Percentiles rank a stretch among this genome's conserved stretches.
phyloP scores from a whole-genome alignment of 2,797 vertebrate genomes.

The Sciaenops ocellatus region DNA sequence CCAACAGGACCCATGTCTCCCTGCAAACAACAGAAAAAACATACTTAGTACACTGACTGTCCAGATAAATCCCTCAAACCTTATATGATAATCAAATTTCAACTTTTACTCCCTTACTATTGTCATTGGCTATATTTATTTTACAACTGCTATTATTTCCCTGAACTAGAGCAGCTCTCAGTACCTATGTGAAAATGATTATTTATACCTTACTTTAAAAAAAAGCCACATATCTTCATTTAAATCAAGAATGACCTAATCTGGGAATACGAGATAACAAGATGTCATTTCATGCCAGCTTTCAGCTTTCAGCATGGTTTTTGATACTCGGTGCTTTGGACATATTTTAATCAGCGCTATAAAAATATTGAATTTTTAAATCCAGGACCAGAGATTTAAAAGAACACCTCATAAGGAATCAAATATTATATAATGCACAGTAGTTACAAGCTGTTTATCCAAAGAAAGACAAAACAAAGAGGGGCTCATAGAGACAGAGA shows the following conservation, averaged over 20 bases:
- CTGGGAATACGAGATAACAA: background rate
- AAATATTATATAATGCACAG: background rate
- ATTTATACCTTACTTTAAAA: background rate
- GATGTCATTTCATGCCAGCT: no score
- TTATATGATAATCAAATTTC: background rate
- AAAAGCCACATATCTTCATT: background rate
- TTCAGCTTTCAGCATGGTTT: background rate
- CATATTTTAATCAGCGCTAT: background rate
- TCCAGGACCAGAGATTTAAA: background rate
- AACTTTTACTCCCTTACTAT: background rate
- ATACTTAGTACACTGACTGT: background rate
- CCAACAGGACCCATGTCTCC: constrained; percentile 93
- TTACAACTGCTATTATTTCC: background rate
- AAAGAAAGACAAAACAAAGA: background rate
- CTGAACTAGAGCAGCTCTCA: background rate
- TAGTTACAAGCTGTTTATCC: background rate
- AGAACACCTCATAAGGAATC: background rate
- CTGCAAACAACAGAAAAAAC: constrained; percentile 79
- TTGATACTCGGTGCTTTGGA: background rate
- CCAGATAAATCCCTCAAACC: background rate
- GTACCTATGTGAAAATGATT: background rate
- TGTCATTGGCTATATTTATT: background rate
- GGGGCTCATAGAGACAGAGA: background rate
- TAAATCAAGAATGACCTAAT: background rate
- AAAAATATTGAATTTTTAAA: background rate